phyloP scores from a whole-genome alignment of 2,113 vertebrate genomes.

The Gorilla gorilla region DNA sequence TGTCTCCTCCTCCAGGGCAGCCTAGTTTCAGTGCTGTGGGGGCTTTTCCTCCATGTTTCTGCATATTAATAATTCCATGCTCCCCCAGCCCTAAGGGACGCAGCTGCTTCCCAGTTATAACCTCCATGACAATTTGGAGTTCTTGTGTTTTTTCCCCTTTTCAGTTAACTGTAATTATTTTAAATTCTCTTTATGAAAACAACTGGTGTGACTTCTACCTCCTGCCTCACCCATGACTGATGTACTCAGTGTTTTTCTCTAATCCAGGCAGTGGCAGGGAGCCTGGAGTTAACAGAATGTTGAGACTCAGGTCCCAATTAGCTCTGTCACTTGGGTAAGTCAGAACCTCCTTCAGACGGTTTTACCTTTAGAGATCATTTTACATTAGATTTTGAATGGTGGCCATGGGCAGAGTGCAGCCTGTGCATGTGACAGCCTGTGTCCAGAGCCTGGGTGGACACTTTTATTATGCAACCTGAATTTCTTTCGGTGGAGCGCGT shows the following conservation, averaged over 20 bases:
- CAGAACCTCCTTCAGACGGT: not conserved
- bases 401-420: not conserved
- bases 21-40: not conserved
- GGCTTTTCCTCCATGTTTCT: not conserved
- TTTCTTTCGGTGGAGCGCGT: accelerated
- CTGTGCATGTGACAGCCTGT: not conserved
- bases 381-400: not conserved
- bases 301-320: not conserved
- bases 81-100: too few relatives aligned
- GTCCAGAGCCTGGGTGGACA: accelerated
- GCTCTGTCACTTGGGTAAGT: not conserved
- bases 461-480: accelerated
- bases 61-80: not conserved
- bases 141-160: not conserved
- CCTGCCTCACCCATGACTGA: not conserved
- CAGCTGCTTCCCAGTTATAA: not conserved
- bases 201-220: not conserved
- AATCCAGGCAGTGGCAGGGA: not conserved
- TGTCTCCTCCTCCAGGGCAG: not conserved
- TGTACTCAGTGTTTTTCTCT: not conserved
- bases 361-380: not conserved
- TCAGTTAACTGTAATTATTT: not conserved
- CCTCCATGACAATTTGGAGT: not conserved
- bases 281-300: not conserved
- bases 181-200: slow-evolving; percentile 19